Evolutionary conservation across 2,797 vertebrate species (phyloP).

Genomic region (Pempheris klunzingeri): DNA sequence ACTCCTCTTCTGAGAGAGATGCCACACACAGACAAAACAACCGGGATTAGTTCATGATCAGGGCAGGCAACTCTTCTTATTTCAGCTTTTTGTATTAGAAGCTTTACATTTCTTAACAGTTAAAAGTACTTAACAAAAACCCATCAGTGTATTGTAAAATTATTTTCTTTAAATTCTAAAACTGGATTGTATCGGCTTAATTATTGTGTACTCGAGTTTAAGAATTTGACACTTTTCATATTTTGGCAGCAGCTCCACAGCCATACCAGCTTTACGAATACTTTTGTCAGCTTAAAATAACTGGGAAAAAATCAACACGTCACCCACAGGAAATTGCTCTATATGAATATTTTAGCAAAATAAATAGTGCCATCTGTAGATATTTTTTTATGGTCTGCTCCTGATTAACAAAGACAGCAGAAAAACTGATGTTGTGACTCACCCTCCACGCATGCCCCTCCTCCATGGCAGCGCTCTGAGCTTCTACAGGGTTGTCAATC

Average conservation of each 20-base stretch:
- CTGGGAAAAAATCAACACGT: background rate
- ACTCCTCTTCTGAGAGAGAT: conserved; percentile 92
- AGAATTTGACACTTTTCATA: background rate
- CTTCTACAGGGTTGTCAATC: conserved; percentile 97
- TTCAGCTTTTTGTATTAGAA: background rate
- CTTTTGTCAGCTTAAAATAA: background rate
- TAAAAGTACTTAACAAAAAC: background rate
- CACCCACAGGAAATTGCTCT: background rate
- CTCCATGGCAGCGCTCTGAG: conserved; percentile 97
- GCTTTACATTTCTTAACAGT: background rate
- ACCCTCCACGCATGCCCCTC: conserved; percentile 99
- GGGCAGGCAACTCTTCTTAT: too few relatives aligned
- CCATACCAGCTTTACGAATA: background rate
- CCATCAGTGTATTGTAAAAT: background rate
- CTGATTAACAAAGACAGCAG: background rate
- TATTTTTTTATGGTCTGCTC: background rate
- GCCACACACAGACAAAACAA: conserved; percentile 58
- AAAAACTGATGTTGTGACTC: conserved; percentile 68
- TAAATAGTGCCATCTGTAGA: conserved; percentile 4
- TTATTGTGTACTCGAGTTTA: background rate
- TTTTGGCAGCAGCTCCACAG: conserved; percentile 1
- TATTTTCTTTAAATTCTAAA: background rate
- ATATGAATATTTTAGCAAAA: conserved; percentile 1
- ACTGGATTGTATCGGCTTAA: background rate
- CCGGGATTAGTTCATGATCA: conserved; percentile 50